A percentile compares a stretch with the other conserved stretches of the same genome.
Conservation (phyloP, 2,888 invertebrate species). For the Limnephilus marmoratus region DNA sequence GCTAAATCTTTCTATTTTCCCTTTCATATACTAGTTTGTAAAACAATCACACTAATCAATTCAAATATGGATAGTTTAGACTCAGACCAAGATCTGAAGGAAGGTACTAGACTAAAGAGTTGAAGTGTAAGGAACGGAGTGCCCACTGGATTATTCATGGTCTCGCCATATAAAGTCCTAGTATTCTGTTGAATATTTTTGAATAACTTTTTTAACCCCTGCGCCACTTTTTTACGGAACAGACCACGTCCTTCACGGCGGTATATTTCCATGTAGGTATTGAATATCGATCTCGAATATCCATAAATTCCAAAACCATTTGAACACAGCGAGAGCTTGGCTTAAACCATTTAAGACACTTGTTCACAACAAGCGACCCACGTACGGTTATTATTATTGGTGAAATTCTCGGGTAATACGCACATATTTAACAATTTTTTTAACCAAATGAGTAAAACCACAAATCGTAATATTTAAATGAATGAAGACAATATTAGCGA, state of each 20-base stretch:
- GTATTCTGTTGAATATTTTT: not conserved
- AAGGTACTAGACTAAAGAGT: not conserved
- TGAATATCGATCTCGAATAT: slow-evolving; percentile 30
- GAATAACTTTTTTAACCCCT: not conserved
- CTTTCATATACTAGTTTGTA: not conserved
- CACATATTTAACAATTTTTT: too few relatives aligned
- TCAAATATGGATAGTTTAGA: not conserved
- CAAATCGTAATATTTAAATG: too few relatives aligned
- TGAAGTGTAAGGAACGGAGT: not conserved
- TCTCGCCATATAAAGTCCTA: not conserved
- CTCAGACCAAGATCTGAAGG: not conserved
- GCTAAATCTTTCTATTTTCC: not conserved
- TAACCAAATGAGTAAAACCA: too few relatives aligned
- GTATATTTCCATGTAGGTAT: slow-evolving; percentile 8
- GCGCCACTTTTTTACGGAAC: not conserved
- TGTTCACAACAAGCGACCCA: not conserved
- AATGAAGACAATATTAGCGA: too few relatives aligned
- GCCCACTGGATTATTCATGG: not conserved
- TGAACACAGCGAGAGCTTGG: slow-evolving; percentile 13
- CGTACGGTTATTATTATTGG: not conserved
- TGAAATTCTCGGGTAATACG: not conserved
- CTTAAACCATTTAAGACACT: slow-evolving; percentile 8
- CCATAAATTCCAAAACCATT: slow-evolving; percentile 41
- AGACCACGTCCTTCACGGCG: slow-evolving; percentile 1
- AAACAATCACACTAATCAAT: not conserved